Evolutionary conservation across 2,113 vertebrate species (phyloP).

Genomic region (Coturnix japonica): DNA sequence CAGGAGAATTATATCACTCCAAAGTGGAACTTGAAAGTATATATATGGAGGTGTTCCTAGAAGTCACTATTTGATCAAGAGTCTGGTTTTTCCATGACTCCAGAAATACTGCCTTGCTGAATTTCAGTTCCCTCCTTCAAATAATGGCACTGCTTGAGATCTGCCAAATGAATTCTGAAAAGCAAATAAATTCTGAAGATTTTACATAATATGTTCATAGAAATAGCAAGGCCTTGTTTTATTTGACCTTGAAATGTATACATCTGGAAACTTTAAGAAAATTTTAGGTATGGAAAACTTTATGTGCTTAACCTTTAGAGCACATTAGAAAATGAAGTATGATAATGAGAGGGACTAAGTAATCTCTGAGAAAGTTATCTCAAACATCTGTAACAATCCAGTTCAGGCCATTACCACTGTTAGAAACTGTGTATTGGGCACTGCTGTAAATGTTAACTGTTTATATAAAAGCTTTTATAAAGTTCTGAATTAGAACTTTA

Average conservation of each 20-base stretch:
- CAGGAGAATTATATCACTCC: neutral
- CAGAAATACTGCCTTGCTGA: neutral
- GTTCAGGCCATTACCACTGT: neutral
- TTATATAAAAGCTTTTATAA: constrained; percentile 12
- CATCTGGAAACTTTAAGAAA: neutral
- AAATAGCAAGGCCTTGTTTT: neutral
- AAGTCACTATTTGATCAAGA: neutral
- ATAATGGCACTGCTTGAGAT: neutral
- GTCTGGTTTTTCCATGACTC: neutral
- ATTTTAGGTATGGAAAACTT: neutral
- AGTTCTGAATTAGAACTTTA: constrained; percentile 4
- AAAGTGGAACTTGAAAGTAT: neutral
- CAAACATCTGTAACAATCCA: neutral
- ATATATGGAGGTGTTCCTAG: neutral
- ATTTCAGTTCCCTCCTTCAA: neutral
- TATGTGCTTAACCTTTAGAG: neutral
- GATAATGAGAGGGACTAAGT: neutral
- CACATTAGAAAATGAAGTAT: neutral
- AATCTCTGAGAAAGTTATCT: neutral
- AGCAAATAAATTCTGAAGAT: neutral
- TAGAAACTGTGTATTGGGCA: neutral
- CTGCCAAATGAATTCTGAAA: neutral
- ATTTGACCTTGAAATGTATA: neutral
- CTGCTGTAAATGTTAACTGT: neutral
- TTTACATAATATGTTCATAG: neutral